A percentile compares a stretch with the other conserved stretches of the same genome.
Evolutionary conservation across 2,888 invertebrate species (phyloP).

Genomic region (Epinotia ramella): DNA sequence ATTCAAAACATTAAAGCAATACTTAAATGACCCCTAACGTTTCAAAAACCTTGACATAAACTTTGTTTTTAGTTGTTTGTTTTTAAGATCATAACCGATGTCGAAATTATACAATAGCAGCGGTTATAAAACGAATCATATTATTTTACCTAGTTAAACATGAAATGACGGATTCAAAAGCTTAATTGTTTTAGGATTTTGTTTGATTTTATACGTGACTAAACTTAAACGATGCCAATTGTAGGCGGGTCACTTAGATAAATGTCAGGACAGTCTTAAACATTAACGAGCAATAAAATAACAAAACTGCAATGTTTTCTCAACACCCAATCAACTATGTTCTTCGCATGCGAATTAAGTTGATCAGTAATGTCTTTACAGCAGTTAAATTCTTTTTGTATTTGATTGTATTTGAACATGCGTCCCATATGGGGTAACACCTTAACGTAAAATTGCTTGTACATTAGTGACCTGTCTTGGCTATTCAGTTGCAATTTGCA

Average conservation of each 20-base stretch:
- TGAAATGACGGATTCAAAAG: background rate
- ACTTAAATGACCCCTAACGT: background rate
- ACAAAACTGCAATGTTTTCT: conserved; percentile 3
- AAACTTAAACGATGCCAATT: background rate
- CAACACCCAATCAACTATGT: background rate
- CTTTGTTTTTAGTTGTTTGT: too few relatives aligned
- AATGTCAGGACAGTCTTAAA: conserved; percentile 13
- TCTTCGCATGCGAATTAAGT: conserved; percentile 16
- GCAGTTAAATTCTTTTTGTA: background rate
- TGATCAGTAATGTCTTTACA: conserved; percentile 6
- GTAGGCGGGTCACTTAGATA: conserved; percentile 1
- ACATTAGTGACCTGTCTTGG: background rate
- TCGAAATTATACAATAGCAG: conserved; percentile 6
- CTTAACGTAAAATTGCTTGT: background rate
- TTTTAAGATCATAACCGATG: background rate
- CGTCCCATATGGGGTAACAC: background rate
- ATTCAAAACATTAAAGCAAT: background rate
- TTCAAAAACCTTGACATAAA: conserved; percentile 12
- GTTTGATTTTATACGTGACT: conserved; percentile 14
- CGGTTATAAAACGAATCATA: background rate
- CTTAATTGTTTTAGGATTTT: background rate
- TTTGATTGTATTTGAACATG: background rate
- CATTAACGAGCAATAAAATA: conserved; percentile 21
- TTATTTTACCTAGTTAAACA: background rate
- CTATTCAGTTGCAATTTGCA: background rate